phyloP scores from a whole-genome alignment of 2,888 invertebrate genomes.

The Sturmia bella region DNA sequence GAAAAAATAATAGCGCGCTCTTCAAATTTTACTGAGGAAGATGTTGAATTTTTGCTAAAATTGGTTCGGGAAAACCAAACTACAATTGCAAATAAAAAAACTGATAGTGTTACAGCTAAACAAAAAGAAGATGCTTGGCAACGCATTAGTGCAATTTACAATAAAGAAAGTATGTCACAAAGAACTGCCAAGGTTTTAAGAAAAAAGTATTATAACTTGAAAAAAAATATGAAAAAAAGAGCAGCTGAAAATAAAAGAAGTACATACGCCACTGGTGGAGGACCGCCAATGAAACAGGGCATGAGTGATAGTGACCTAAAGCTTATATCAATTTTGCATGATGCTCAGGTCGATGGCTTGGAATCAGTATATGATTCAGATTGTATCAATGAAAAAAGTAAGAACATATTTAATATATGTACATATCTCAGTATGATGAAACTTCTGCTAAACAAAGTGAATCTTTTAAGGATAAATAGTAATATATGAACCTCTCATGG shows the following conservation, averaged over 20 bases:
- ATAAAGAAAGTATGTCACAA: slow-evolving; percentile 14
- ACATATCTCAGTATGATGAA: not conserved
- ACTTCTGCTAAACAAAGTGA: not conserved
- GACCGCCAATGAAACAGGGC: not conserved
- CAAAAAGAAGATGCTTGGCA: no score
- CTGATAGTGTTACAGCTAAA: no score
- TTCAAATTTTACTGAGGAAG: no score
- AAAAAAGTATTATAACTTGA: slow-evolving; percentile 23
- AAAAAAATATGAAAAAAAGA: slow-evolving; percentile 20
- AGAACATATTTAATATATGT: no score
- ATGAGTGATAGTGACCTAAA: not conserved
- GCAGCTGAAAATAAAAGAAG: slow-evolving; percentile 5
- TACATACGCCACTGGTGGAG: slow-evolving; percentile 12
- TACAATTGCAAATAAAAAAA: no score
- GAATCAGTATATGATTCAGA: slow-evolving; percentile 12
- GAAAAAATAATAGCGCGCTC: no score
- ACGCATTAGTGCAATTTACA: no score
- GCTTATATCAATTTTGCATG: not conserved
- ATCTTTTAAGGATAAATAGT: not conserved
- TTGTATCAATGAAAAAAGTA: not conserved
- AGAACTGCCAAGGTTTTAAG: slow-evolving; percentile 2
- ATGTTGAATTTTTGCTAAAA: no score
- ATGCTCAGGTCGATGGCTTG: not conserved
- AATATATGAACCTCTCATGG: not conserved
- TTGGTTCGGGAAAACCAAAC: no score